Evolutionary conservation across 2,113 vertebrate species (phyloP), one percentile per base, ranked within the genome.

Genomic region (Neotoma lepida): DNA sequence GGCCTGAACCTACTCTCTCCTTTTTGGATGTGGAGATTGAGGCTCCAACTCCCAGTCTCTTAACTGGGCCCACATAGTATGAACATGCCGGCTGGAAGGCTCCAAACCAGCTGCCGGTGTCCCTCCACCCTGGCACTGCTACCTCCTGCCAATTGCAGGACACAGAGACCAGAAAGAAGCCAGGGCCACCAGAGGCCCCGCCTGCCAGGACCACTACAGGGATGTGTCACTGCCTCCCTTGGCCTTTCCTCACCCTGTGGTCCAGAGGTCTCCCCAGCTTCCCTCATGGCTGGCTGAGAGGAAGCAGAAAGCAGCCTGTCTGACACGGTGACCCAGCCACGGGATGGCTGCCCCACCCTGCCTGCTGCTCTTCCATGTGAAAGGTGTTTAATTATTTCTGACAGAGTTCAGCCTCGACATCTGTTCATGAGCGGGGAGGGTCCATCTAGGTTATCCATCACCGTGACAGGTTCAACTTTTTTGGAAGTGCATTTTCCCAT

Each of bases 401-500:
- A 99, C 99, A 99, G 98, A 98, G 98, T 99, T 99, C 98, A 98
- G 95, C 92, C 58, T 97, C 98, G 98, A 99, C 99, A 99, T 99
- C 99, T 99, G 99, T 98, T 98, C 97, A 80, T 56, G 94, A 92
- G 98, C 94, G 77, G 97, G 97, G 96, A 97, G 97, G 96, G 96
- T 92, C 91, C 91, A 92, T 94, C 95, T 93, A 94, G 91, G 91
- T 94, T 91, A 97, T 98, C 97, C 96, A 94, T 98, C 97, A 98
- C 96, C 0, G 9, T 97, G 96, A 97, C 97, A 94, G 93, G 89
- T 64, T 95, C 94, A 39, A 91, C 94, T 93, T 95, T 97, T 97
- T 95, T 96, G 96, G 97, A 96, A 95, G 76, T 1, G 58, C 85
- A 58, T 94, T 95, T 86, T 46, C 91, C 80, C 78, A 89, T 95